Percentiles rank a stretch among this genome's conserved stretches.
Evolutionary conservation across 1,140 invertebrate species (phyloP).

Genomic region (Eubasilissa regina): DNA sequence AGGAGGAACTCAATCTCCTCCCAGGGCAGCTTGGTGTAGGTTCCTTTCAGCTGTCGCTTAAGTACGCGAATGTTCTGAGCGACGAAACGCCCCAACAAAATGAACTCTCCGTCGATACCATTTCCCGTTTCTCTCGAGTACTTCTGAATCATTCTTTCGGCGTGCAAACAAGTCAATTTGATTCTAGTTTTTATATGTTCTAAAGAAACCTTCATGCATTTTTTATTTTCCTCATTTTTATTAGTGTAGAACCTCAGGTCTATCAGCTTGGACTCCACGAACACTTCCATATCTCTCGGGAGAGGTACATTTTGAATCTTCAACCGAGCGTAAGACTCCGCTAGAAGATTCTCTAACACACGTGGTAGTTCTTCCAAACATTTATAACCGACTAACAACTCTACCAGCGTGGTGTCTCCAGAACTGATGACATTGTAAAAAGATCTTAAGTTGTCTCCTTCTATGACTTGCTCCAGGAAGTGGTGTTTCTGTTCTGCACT

Average conservation of each 20-base stretch:
- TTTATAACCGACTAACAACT: background rate
- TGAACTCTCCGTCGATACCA: background rate
- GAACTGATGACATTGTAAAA: background rate
- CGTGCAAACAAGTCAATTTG: background rate
- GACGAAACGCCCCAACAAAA: slow-evolving; percentile 3
- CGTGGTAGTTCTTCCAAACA: background rate
- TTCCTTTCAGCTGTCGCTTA: slow-evolving; percentile 4
- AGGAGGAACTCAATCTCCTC: slow-evolving; percentile 1
- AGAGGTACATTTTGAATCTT: background rate
- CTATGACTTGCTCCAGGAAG: background rate
- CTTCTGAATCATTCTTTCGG: background rate
- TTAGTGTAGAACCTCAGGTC: background rate
- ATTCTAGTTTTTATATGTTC: background rate
- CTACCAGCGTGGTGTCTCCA: background rate
- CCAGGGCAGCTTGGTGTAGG: slow-evolving; percentile 3
- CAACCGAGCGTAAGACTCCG: background rate
- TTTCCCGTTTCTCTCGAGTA: background rate
- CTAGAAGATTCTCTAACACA: background rate
- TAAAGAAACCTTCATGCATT: background rate
- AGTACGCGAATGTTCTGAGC: slow-evolving; percentile 3
- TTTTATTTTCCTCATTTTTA: background rate
- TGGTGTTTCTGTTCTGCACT: background rate
- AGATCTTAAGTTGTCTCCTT: background rate
- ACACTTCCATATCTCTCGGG: background rate
- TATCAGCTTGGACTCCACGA: background rate